Percentiles rank a stretch among this genome's conserved stretches.
Evolutionary conservation across 2,113 vertebrate genomes (phyloP).

Genomic region (Sitta europaea): DNA sequence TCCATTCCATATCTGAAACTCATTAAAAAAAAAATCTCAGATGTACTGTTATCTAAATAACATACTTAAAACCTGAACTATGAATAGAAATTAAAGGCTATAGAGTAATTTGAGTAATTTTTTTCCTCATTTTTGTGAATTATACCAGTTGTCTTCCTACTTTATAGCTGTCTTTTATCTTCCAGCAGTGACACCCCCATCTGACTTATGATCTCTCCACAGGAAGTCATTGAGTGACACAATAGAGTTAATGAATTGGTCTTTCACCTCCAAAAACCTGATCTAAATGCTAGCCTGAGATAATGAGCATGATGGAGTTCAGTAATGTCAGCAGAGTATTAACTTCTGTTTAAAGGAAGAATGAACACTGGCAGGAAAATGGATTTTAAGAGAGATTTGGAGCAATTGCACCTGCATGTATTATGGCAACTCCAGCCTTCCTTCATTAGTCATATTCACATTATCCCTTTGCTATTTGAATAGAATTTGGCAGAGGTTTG

Average conservation of each 20-base stretch:
- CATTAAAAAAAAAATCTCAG: background rate
- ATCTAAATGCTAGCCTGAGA: constrained; percentile 64
- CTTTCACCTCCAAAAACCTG: constrained; percentile 68
- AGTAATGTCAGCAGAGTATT: constrained; percentile 67
- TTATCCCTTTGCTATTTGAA: constrained; percentile 54
- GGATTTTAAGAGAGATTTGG: constrained; percentile 68
- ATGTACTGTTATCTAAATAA: constrained; percentile 30
- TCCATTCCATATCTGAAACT: background rate
- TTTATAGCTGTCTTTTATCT: constrained; percentile 59
- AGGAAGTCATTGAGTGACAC: constrained; percentile 65
- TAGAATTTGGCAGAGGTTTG: constrained; percentile 59
- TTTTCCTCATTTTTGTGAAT: constrained; percentile 12
- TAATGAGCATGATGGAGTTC: constrained; percentile 65
- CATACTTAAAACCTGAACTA: constrained; percentile 13
- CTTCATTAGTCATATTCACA: constrained; percentile 68
- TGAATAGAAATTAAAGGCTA: constrained; percentile 58
- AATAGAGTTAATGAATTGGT: constrained; percentile 68
- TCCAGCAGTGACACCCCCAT: constrained; percentile 34
- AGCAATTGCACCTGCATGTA: constrained; percentile 67
- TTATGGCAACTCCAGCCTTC: constrained; percentile 65
- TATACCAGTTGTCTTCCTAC: constrained; percentile 56
- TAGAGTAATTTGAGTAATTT: background rate
- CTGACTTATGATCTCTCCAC: constrained; percentile 60
- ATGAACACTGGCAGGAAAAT: constrained; percentile 66
- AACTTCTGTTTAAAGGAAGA: constrained; percentile 66